A percentile compares a stretch with the other conserved stretches of the same genome.
Evolutionary conservation across 1,140 invertebrate species (phyloP).

Genomic region (Camponotus floridanus): DNA sequence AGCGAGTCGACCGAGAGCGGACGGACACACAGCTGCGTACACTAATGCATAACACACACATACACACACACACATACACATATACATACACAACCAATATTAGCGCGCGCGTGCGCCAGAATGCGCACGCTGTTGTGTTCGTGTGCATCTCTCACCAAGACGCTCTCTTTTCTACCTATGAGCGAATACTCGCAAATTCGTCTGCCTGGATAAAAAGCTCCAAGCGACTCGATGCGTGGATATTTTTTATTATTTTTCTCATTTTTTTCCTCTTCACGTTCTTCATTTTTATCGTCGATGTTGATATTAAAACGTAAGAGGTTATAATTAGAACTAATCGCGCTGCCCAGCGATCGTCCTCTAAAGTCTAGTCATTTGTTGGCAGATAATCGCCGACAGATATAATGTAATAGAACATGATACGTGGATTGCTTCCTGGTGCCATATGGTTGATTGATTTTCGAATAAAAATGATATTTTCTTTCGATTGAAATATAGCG

Average conservation of each 20-base stretch:
- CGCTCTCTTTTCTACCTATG: slow-evolving; percentile 44
- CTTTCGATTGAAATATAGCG: no score
- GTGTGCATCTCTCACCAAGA: slow-evolving; percentile 29
- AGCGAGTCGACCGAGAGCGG: slow-evolving; percentile 70
- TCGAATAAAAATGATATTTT: neutral
- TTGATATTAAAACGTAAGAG: neutral
- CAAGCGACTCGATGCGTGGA: neutral
- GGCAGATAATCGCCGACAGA: slow-evolving; percentile 9
- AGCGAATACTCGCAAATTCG: neutral
- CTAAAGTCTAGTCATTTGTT: slow-evolving; percentile 10
- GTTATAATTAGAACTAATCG: slow-evolving; percentile 52
- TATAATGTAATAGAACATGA: neutral
- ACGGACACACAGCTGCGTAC: slow-evolving; percentile 50
- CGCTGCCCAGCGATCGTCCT: neutral
- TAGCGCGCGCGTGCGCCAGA: slow-evolving; percentile 21
- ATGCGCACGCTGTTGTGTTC: slow-evolving; percentile 6
- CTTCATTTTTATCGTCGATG: neutral
- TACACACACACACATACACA: neutral
- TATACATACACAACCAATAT: slow-evolving; percentile 15
- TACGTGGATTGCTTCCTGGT: neutral
- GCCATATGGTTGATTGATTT: neutral
- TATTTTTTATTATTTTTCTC: neutral
- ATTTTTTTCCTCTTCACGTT: neutral
- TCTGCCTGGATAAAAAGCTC: slow-evolving; percentile 20
- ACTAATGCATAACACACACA: slow-evolving; percentile 16